A percentile compares a stretch with the other conserved stretches of the same genome.
Evolutionary conservation across 2,888 invertebrate genomes (phyloP).

Genomic region (Tetragnatha montana): DNA sequence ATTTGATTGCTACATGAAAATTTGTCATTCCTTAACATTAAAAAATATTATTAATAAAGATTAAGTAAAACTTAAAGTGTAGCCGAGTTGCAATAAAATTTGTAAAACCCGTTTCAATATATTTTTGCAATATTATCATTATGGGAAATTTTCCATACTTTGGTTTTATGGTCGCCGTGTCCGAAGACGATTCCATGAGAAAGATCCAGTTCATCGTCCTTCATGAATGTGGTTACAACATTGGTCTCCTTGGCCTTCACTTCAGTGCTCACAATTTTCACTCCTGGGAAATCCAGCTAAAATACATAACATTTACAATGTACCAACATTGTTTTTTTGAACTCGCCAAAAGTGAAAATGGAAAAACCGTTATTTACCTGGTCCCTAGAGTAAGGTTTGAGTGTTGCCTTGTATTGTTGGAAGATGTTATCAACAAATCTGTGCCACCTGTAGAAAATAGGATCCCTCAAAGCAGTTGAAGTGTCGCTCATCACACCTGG

Average conservation of each 20-base stretch:
- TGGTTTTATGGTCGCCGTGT: slow-evolving; percentile 44
- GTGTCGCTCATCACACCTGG: slow-evolving; percentile 89
- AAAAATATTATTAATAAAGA: too few species aligned
- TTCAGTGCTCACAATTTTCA: slow-evolving; percentile 72
- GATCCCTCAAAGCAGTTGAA: slow-evolving; percentile 90
- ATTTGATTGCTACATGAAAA: too few species aligned
- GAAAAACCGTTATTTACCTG: slow-evolving; percentile 77
- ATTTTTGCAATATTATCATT: too few species aligned
- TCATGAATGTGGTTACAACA: slow-evolving; percentile 80
- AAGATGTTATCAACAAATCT: slow-evolving; percentile 87
- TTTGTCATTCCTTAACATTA: too few species aligned
- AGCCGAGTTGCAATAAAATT: too few species aligned
- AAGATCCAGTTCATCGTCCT: slow-evolving; percentile 86
- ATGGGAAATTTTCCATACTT: slow-evolving; percentile 14
- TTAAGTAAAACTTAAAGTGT: too few species aligned
- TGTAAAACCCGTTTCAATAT: too few species aligned
- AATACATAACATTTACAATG: neutral
- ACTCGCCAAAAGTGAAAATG: neutral
- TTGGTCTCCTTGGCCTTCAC: slow-evolving; percentile 71
- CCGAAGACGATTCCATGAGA: slow-evolving; percentile 84
- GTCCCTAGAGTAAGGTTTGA: slow-evolving; percentile 81
- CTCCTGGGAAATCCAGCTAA: slow-evolving; percentile 73
- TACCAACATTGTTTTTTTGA: neutral
- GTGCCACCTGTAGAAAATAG: slow-evolving; percentile 90
- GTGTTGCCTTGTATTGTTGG: slow-evolving; percentile 83